Base-by-base conservation (phyloP, 1,140 invertebrate species). In the Diachasmimorpha longicaudata region DNA sequence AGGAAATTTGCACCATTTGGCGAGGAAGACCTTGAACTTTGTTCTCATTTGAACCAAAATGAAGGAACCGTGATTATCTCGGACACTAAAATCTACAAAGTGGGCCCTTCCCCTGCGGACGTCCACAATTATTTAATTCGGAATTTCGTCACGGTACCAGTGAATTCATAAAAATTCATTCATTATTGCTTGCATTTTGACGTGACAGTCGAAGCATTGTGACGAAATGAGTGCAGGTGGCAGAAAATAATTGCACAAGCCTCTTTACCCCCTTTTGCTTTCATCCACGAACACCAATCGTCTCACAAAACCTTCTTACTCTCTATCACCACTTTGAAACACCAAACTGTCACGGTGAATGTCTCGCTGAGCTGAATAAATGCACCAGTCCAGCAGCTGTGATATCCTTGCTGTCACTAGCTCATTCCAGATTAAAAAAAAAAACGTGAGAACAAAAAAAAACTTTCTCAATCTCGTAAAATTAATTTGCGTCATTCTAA, bases 141-240 rank as follows among this genome's bases (percentile, higher is more conserved):
- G 14, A 16, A 52, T 46, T 46, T n/a, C 44, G 11, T n/a, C 10
- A 46, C n/a, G 4, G 1, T n/a, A 52, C 48, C n/a, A 16, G 14
- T 52, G 48, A 52, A 52, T 52, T 52, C 14, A 52, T 52, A 52
- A 52, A 52, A 52, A 52, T 16, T 16, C 48, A 52, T 16, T 52
- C 48, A 52, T 52, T 52, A 52, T 52, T 52, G 48, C 9, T 52
- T 52, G 48, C 14, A 14, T 52, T 52, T 52, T 52, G 48, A 52
- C 14, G n/a, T 1, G 78, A 74, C 44, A 48, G 77, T 79, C 69
- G 55, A 69, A 77, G 77, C 48, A 63, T 77, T 71, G 77, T 84
- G 83, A 79, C 77, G 83, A 84, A 83, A 84, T 71, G 79, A 82
- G 79, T 84, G 82, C 83, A 84, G 82, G 82, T 84, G 79, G 82